These are phyloP conservation scores for Thyatira batis DNA, from an alignment of 2,888 invertebrate species.

Conservation along the genomic window DNA sequence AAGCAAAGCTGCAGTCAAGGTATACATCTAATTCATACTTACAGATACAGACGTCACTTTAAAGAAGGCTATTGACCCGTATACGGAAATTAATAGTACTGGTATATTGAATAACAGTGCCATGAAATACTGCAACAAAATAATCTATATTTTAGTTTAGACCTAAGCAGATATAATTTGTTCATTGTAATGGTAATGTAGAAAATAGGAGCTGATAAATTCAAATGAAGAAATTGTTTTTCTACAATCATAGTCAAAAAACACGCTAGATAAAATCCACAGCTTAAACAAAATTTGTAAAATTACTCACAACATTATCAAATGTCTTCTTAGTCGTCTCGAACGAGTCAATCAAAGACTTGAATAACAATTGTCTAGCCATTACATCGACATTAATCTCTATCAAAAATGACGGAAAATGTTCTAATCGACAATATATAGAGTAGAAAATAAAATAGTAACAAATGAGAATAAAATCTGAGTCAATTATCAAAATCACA, in stretches of 20 bases:
- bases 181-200: too few species aligned
- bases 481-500: conserved; percentile 5
- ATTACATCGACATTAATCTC: conserved; percentile 1
- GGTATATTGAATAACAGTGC: conserved; percentile 15
- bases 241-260: too few species aligned
- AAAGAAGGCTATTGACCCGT: background rate
- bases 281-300: too few species aligned
- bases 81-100: conserved; percentile 10
- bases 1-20: too few species aligned
- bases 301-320: conserved; percentile 11
- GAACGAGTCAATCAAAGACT: conserved; percentile 11
- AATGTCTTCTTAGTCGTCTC: conserved; percentile 11
- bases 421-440: conserved; percentile 13
- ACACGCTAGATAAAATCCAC: too few species aligned
- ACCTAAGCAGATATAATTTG: too few species aligned
- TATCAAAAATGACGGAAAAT: conserved; percentile 5
- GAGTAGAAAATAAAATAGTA: conserved; percentile 17
- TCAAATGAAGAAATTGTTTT: too few species aligned
- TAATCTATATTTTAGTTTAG: background rate
- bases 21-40: too few species aligned
- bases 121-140: conserved; percentile 15
- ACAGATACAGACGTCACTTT: background rate
- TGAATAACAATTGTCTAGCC: conserved; percentile 12
- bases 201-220: too few species aligned
- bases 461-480: conserved; percentile 12